phyloP scores from a whole-genome alignment of 2,113 vertebrate species.

The Tragelaphus imberbis region DNA sequence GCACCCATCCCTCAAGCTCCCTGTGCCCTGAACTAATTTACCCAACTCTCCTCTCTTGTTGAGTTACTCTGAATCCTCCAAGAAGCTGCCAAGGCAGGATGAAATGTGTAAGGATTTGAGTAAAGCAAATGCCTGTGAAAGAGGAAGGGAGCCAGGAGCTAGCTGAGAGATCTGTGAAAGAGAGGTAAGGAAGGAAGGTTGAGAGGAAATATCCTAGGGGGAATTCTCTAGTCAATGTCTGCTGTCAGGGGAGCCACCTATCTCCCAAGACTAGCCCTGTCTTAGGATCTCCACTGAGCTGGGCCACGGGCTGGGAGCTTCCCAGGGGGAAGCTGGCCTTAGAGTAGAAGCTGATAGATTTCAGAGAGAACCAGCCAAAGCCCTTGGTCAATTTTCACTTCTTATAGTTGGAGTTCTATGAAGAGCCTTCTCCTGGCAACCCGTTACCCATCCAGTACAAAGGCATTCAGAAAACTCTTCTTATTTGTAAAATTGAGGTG shows the following conservation, averaged over 20 bases:
- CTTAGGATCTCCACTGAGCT: background rate
- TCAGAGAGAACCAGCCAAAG: background rate
- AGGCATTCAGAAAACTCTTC: background rate
- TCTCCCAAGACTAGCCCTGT: background rate
- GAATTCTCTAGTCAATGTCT: background rate
- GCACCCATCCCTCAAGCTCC: background rate
- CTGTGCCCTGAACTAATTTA: background rate
- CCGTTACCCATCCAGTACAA: background rate
- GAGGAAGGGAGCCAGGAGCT: background rate
- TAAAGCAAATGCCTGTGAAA: background rate
- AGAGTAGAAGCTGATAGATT: background rate
- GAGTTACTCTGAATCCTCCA: background rate
- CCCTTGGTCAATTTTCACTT: background rate
- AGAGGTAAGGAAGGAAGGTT: background rate
- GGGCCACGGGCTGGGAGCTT: background rate
- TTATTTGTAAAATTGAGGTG: constrained; percentile 23
- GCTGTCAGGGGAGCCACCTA: background rate
- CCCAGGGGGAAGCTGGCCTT: background rate
- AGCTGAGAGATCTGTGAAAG: background rate
- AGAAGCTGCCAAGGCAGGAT: background rate
- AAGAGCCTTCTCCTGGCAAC: background rate
- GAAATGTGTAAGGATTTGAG: background rate
- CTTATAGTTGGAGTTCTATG: background rate
- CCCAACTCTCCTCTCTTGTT: background rate
- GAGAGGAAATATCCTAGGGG: background rate